phyloP scores from a whole-genome alignment of 1,140 invertebrate species.

The Ceratina japonica region DNA sequence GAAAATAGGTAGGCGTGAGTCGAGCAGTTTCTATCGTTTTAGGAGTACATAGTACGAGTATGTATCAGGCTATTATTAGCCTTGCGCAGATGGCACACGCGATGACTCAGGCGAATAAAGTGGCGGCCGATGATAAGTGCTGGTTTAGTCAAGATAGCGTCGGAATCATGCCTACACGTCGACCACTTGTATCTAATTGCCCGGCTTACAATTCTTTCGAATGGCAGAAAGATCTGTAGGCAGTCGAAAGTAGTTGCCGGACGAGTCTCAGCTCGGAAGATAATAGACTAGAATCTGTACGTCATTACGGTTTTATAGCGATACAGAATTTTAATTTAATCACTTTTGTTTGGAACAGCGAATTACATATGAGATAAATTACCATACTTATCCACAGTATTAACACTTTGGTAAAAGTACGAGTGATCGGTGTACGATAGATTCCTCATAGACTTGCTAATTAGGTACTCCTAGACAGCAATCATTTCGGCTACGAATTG shows the following conservation, averaged over 20 bases:
- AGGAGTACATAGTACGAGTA: conserved; percentile 3
- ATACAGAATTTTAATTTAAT: too few species aligned
- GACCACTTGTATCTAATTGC: conserved; percentile 3
- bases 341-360: too few species aligned
- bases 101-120: conserved; percentile 54
- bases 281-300: too few species aligned
- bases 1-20: not conserved
- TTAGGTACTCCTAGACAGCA: conserved; percentile 11
- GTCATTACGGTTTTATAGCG: too few species aligned
- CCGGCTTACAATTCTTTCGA: not conserved
- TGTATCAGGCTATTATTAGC: conserved; percentile 56
- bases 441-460: not conserved
- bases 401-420: too few species aligned
- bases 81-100: conserved; percentile 39
- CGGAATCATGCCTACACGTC: conserved; percentile 17
- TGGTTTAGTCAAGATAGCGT: conserved; percentile 38
- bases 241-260: not conserved
- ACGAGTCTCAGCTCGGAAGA: not conserved
- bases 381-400: too few species aligned
- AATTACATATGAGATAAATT: too few species aligned
- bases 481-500: not conserved
- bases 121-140: conserved; percentile 49
- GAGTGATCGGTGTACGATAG: not conserved
- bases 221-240: not conserved
- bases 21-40: conserved; percentile 42